phyloP scores from a whole-genome alignment of 2,888 invertebrate species.

The Thereva unica region DNA sequence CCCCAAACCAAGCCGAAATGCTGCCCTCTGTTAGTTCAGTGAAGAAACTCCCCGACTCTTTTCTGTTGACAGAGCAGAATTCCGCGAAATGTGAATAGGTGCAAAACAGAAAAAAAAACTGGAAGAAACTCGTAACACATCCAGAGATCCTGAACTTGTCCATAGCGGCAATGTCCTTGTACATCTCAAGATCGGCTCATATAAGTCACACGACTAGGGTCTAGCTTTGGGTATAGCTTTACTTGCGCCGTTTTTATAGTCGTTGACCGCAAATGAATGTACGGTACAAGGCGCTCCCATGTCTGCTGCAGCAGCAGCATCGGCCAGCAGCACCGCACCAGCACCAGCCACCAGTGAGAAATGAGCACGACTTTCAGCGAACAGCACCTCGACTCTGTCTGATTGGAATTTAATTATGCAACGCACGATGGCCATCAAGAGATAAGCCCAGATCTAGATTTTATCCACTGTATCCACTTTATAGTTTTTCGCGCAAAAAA shows the following conservation, averaged over 20 bases:
- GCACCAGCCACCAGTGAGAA: neutral
- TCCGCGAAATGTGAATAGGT: constrained; percentile 10
- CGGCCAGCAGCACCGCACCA: too few relatives aligned
- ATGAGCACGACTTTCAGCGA: constrained; percentile 11
- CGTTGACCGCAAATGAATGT: constrained; percentile 27
- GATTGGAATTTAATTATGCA: constrained; percentile 26
- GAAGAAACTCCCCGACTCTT: neutral
- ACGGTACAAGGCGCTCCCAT: constrained; percentile 28
- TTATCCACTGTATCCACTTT: neutral
- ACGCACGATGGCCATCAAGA: constrained; percentile 29
- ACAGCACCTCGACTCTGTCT: constrained; percentile 5
- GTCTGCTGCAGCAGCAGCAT: constrained; percentile 13
- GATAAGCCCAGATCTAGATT: constrained; percentile 17
- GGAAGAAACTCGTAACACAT: constrained; percentile 22
- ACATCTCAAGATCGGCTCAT: neutral
- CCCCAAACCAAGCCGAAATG: too few relatives aligned
- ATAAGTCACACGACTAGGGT: neutral
- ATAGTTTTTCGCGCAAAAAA: neutral
- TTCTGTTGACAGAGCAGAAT: neutral
- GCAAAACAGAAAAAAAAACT: neutral
- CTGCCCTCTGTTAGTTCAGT: too few relatives aligned
- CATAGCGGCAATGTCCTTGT: constrained; percentile 29
- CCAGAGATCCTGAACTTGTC: constrained; percentile 31
- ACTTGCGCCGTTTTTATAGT: constrained; percentile 15
- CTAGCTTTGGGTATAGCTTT: neutral